Conservation (phyloP, 2,113 vertebrate genomes). For the Benitochromis conjunctus region DNA sequence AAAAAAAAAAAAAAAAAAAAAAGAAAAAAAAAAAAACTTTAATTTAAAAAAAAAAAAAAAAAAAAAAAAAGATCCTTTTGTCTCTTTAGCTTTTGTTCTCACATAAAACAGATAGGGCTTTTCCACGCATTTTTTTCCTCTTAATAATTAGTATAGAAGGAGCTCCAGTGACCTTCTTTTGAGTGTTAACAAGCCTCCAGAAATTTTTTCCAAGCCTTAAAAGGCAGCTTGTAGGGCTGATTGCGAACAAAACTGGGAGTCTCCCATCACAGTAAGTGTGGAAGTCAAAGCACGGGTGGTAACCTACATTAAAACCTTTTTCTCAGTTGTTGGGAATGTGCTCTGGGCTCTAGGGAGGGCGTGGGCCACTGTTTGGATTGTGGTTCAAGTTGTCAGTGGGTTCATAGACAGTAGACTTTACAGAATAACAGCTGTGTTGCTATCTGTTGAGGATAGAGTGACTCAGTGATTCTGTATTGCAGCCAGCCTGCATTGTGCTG, state of each 20-base stretch:
- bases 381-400: conserved; percentile 49
- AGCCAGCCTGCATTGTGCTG: conserved; percentile 1
- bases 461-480: conserved; percentile 53
- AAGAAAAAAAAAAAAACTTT: too few relatives aligned
- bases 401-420: conserved; percentile 64
- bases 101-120: background rate
- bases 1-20: too few relatives aligned
- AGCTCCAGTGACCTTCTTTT: background rate
- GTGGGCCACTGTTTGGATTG: conserved; percentile 79
- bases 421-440: conserved; percentile 66
- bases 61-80: background rate
- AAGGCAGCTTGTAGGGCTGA: background rate
- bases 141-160: background rate
- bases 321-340: conserved; percentile 75
- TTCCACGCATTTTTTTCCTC: background rate
- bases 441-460: conserved; percentile 52
- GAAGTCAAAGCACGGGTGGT: background rate
- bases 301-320: conserved; percentile 45
- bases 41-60: too few relatives aligned
- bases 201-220: background rate
- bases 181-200: background rate
- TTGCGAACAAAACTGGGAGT: background rate
- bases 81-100: background rate
- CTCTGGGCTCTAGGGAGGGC: conserved; percentile 60
- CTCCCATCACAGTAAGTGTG: background rate